Percentiles rank a stretch among this genome's conserved stretches.
Conservation (phyloP, 2,888 invertebrate species). For the Aphrophora alni region DNA sequence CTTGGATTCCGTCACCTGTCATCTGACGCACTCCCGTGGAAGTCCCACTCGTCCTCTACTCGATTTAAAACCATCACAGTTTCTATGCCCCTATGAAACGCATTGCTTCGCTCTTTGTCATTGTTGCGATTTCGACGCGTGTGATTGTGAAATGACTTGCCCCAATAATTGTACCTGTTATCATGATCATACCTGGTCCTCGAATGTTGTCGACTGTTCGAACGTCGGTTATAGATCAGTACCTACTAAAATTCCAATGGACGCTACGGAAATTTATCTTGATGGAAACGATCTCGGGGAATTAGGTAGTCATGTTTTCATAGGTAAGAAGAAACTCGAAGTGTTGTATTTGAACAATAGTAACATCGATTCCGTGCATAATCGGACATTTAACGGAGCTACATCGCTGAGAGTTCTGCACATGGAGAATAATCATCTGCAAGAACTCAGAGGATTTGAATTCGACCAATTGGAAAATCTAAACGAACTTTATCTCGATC, state of each 20-base stretch:
- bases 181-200: conserved; percentile 92
- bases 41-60: conserved; percentile 68
- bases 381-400: conserved; percentile 87
- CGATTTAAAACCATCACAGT: conserved; percentile 80
- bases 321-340: conserved; percentile 87
- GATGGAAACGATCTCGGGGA: conserved; percentile 89
- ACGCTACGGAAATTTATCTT: conserved; percentile 90
- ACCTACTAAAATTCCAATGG: conserved; percentile 90
- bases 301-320: conserved; percentile 85
- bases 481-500: conserved; percentile 84
- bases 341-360: conserved; percentile 86
- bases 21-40: conserved; percentile 83
- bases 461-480: conserved; percentile 81
- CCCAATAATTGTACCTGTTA: conserved; percentile 94
- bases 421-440: conserved; percentile 84
- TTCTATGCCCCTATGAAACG: conserved; percentile 89
- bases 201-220: conserved; percentile 91
- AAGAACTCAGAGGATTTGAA: conserved; percentile 80
- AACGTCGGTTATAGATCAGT: conserved; percentile 78
- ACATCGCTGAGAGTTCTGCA: conserved; percentile 80
- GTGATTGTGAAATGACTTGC: conserved; percentile 97
- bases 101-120: conserved; percentile 95
- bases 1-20: conserved; percentile 85
- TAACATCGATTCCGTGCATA: conserved; percentile 82
- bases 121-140: conserved; percentile 95